Evolutionary conservation across 2,797 vertebrate species (phyloP).

Genomic region (Tragelaphus oryx): DNA sequence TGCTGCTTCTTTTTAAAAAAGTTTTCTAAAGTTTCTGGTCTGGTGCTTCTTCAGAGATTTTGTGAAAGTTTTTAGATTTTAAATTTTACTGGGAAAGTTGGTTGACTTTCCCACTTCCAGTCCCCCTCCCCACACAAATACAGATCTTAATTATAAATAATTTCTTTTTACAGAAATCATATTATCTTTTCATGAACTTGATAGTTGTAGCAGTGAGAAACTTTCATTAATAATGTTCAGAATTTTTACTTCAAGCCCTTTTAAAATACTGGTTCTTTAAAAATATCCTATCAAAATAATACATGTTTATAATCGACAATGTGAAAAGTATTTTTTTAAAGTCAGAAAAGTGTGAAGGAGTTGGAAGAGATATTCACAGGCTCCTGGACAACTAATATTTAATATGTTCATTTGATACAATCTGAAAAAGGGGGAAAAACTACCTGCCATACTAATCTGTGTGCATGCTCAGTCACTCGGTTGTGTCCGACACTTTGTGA

Average conservation of each 20-base stretch:
- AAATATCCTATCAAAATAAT: not conserved
- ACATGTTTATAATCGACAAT: not conserved
- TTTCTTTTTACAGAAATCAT: conserved; percentile 25
- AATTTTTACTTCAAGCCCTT: not conserved
- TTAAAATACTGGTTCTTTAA: not conserved
- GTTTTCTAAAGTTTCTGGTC: not conserved
- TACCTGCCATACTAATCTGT: not conserved
- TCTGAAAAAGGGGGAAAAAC: not conserved
- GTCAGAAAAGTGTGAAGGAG: not conserved
- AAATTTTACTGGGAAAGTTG: not conserved
- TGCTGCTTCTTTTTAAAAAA: not conserved
- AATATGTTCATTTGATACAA: not conserved
- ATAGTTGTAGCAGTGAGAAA: not conserved
- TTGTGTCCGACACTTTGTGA: not conserved
- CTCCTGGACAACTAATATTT: not conserved
- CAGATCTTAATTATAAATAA: not conserved
- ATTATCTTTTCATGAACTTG: not conserved
- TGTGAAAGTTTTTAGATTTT: not conserved
- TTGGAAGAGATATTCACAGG: not conserved
- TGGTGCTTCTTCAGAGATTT: not conserved
- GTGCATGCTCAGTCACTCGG: not conserved
- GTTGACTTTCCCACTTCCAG: not conserved
- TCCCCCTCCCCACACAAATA: not conserved
- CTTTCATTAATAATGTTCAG: not conserved
- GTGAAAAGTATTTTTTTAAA: not conserved